Evolutionary conservation across 2,113 vertebrate genomes (phyloP).

Genomic region (Silurus glanis): DNA sequence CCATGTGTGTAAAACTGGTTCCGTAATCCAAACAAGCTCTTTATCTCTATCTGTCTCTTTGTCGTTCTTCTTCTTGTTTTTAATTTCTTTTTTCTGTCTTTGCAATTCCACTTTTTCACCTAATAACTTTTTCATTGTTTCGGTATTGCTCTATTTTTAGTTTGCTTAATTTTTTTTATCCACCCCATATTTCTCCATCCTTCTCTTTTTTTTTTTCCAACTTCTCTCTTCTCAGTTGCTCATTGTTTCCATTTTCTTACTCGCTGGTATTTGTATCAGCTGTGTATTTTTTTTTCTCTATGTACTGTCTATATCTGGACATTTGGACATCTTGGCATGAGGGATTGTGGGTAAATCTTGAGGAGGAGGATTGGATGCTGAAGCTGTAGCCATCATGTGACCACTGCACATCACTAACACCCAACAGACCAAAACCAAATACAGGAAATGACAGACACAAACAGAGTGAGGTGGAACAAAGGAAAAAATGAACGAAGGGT

Average conservation of each 20-base stretch:
- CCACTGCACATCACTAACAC: constrained; percentile 19
- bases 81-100: constrained; percentile 1
- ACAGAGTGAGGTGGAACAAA: constrained; percentile 24
- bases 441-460: constrained; percentile 31
- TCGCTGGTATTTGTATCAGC: constrained; percentile 1
- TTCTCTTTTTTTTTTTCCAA: not conserved
- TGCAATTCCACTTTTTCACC: not conserved
- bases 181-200: not conserved
- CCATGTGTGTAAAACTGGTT: constrained; percentile 26
- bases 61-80: not conserved
- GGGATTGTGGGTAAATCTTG: not conserved
- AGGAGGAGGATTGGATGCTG: no score
- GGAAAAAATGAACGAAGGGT: constrained; percentile 13
- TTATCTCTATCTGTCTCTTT: not conserved
- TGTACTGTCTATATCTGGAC: not conserved
- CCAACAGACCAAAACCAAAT: constrained; percentile 38
- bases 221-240: not conserved
- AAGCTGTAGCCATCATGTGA: not conserved
- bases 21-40: constrained; percentile 20
- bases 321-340: not conserved
- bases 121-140: not conserved
- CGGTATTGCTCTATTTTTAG: not conserved
- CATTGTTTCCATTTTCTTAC: not conserved
- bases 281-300: not conserved
- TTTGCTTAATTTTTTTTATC: not conserved